These are phyloP conservation scores for Hylaeus anthracinus DNA, from an alignment of 1,140 invertebrate species.

Conservation along the genomic window DNA sequence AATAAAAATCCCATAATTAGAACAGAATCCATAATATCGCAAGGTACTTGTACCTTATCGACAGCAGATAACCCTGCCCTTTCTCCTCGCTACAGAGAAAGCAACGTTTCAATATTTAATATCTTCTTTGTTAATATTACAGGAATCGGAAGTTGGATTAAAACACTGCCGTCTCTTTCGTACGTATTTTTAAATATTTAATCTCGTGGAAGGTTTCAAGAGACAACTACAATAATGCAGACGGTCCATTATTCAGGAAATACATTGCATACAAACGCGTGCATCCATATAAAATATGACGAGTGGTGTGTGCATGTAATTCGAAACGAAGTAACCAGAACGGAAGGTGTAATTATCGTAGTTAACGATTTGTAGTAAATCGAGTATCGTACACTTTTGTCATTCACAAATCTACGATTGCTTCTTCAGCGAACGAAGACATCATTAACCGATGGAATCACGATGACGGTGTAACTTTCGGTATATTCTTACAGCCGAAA, in stretches of 20 bases:
- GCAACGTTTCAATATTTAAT: no score
- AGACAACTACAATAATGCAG: constrained; percentile 39
- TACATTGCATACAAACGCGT: constrained; percentile 32
- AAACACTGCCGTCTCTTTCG: neutral
- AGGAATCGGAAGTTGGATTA: neutral
- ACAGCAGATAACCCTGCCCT: no score
- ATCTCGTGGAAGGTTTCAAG: constrained; percentile 22
- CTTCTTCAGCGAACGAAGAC: neutral
- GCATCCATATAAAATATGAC: constrained; percentile 9
- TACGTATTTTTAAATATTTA: constrained; percentile 45
- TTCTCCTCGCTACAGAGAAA: no score
- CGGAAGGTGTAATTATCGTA: neutral
- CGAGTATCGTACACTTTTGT: neutral
- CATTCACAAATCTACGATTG: neutral
- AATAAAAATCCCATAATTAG: no score
- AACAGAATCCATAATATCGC: no score
- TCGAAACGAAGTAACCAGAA: neutral
- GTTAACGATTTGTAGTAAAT: neutral
- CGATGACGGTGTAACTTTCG: no score
- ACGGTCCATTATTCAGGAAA: constrained; percentile 20
- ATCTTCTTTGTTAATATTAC: no score
- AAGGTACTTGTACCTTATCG: no score
- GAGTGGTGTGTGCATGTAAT: neutral
- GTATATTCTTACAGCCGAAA: neutral
- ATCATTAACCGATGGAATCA: neutral